Conservation (phyloP, 2,113 vertebrate genomes). For the Bubo bubo region DNA sequence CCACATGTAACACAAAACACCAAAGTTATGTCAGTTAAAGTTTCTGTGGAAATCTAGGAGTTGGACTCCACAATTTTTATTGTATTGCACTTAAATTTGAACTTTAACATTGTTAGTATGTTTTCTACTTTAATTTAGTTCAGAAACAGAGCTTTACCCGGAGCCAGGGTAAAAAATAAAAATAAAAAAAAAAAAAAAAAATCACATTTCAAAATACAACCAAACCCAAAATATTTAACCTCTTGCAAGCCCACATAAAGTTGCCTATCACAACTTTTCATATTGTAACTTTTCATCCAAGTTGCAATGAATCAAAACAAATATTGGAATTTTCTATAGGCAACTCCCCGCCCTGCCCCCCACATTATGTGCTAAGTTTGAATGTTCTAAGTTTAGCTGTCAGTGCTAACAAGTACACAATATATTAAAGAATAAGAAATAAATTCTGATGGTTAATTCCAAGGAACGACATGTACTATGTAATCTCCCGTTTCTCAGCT, state of each 20-base stretch:
- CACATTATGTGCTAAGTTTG: not conserved
- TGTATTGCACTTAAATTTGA: not conserved
- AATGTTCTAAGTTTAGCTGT: not conserved
- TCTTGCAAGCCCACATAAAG: not conserved
- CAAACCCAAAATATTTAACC: not conserved
- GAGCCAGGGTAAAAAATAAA: not conserved
- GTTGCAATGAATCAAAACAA: not conserved
- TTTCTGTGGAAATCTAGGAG: not conserved
- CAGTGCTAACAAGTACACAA: not conserved
- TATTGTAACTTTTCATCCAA: not conserved
- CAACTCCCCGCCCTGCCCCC: fast-evolving
- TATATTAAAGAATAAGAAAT: not conserved
- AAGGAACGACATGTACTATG: fast-evolving
- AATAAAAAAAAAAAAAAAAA: no score
- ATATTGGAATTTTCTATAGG: not conserved
- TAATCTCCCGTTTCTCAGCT: not conserved
- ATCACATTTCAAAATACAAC: not conserved
- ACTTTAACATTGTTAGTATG: not conserved
- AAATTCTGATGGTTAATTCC: not conserved
- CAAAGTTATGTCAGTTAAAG: fast-evolving
- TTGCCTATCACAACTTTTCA: fast-evolving
- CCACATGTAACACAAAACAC: not conserved
- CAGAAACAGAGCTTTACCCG: not conserved
- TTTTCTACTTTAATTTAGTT: not conserved
- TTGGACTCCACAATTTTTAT: not conserved